These are phyloP conservation scores for Hipparchia semele DNA, from an alignment of 2,888 invertebrate genomes.

Conservation along the genomic window DNA sequence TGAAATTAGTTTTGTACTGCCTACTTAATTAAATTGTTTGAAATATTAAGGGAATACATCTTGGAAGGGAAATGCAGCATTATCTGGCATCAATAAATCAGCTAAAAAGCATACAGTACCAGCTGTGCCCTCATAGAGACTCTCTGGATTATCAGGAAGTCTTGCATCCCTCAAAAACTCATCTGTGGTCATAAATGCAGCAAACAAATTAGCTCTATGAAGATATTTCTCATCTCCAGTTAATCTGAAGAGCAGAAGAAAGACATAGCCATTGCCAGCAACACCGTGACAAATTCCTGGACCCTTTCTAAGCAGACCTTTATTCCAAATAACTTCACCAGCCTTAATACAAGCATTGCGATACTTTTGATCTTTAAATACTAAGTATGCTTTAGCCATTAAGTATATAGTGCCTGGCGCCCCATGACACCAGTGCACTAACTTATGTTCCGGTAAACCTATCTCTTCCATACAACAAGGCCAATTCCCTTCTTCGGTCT, in stretches of 20 bases:
- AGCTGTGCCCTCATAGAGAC: slow-evolving; percentile 93
- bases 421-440: slow-evolving; percentile 96
- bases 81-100: slow-evolving; percentile 88
- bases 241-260: slow-evolving; percentile 88
- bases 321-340: slow-evolving; percentile 91
- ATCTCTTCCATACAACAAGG: slow-evolving; percentile 89
- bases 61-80: slow-evolving; percentile 92
- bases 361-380: slow-evolving; percentile 89
- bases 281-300: slow-evolving; percentile 96
- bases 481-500: slow-evolving; percentile 89
- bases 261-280: slow-evolving; percentile 92
- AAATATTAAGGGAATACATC: slow-evolving; percentile 83
- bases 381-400: slow-evolving; percentile 90
- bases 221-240: slow-evolving; percentile 88
- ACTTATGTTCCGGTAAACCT: slow-evolving; percentile 83
- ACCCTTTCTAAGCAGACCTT: slow-evolving; percentile 92
- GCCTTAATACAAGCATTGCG: slow-evolving; percentile 86
- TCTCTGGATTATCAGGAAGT: slow-evolving; percentile 91
- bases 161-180: slow-evolving; percentile 87
- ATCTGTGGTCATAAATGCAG: slow-evolving; percentile 86
- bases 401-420: slow-evolving; percentile 92
- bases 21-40: neutral
- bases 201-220: slow-evolving; percentile 89
- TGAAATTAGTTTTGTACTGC: neutral
- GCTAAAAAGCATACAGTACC: slow-evolving; percentile 92